Evolutionary conservation across 30 jellyfish, hydroid and myxozoan species (phyloP).

Genomic region (Turritopsis rubra): DNA sequence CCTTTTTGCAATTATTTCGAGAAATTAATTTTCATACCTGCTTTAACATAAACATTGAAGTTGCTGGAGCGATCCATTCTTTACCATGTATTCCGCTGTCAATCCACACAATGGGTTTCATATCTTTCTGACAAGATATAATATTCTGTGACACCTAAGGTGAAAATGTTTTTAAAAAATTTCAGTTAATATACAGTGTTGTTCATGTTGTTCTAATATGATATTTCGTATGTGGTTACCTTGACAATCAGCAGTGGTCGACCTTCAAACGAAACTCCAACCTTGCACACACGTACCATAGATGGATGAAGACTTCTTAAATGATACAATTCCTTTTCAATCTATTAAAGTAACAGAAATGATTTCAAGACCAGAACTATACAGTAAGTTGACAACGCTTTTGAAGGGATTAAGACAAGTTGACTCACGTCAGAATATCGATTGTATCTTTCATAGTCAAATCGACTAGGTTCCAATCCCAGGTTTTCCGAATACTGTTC

Average conservation of each 20-base stretch:
- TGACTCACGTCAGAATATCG: background rate
- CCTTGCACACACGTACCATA: constrained; percentile 18
- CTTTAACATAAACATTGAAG: constrained; percentile 21
- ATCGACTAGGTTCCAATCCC: background rate
- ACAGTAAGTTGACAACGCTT: background rate
- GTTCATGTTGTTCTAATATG: background rate
- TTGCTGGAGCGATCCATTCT: constrained; percentile 35
- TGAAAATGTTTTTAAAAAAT: background rate
- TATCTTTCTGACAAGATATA: background rate
- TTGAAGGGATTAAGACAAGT: background rate
- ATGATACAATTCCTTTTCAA: background rate
- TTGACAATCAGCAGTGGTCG: constrained; percentile 15
- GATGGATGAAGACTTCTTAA: background rate
- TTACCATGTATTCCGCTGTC: constrained; percentile 31
- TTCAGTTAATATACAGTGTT: background rate
- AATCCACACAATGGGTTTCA: constrained; percentile 30
- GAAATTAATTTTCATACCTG: background rate
- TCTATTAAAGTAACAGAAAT: background rate
- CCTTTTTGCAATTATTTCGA: background rate
- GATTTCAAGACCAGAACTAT: background rate
- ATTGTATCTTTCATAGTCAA: background rate
- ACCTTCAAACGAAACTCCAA: constrained; percentile 3
- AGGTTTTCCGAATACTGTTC: background rate
- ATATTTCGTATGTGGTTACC: background rate
- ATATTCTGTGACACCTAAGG: background rate